Conservation (phyloP, 64 coral and sea anemone genomes). For the Stylophora pistillata region DNA sequence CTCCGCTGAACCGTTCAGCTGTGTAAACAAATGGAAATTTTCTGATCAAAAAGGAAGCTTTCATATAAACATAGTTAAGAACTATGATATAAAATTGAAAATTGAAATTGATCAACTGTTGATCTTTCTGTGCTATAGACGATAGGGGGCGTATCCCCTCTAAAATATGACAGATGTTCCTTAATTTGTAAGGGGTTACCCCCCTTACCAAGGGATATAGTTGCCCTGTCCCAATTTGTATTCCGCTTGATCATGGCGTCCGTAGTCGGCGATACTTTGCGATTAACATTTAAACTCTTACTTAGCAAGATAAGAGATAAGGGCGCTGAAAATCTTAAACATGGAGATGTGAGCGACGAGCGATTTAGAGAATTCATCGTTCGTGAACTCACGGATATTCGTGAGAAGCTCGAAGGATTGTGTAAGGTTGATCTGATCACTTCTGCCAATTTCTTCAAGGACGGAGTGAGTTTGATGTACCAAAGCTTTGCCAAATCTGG, state of each 20-base stretch:
- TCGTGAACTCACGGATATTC: conserved; percentile 68
- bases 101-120: too few relatives aligned
- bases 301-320: conserved; percentile 67
- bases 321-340: conserved; percentile 46
- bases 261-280: conserved; percentile 40
- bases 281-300: conserved; percentile 63
- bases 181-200: too few relatives aligned
- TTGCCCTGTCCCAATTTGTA: not conserved
- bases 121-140: too few relatives aligned
- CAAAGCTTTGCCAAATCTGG: conserved; percentile 53
- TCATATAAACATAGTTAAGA: too few relatives aligned
- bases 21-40: too few relatives aligned
- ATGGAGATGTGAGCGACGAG: conserved; percentile 72
- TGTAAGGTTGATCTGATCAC: conserved; percentile 55
- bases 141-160: too few relatives aligned
- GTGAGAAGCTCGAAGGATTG: conserved; percentile 73
- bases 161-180: too few relatives aligned
- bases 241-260: conserved; percentile 42
- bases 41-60: too few relatives aligned
- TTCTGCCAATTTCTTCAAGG: conserved; percentile 62
- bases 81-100: too few relatives aligned
- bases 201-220: not conserved
- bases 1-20: too few relatives aligned
- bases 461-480: conserved; percentile 64
- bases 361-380: conserved; percentile 76